Evolutionary conservation across 2,113 vertebrate species (phyloP).

Genomic region (Emydura subglobosa): DNA sequence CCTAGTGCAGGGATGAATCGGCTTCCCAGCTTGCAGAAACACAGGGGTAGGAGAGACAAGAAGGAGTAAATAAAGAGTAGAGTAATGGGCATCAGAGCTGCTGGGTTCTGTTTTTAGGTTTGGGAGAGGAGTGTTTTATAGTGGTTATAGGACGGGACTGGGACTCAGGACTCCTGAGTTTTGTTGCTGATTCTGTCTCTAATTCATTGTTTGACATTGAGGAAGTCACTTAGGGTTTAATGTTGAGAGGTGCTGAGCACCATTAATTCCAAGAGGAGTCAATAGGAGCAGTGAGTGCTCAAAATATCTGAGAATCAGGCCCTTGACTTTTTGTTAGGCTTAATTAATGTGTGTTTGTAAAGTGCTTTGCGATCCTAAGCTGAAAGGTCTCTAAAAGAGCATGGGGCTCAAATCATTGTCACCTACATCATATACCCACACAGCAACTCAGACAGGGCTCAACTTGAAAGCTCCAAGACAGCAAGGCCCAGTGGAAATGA

Average conservation of each 20-base stretch:
- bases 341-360: background rate
- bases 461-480: slow-evolving; percentile 69
- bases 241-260: slow-evolving; percentile 1
- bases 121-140: background rate
- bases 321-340: background rate
- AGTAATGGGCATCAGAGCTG: background rate
- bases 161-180: background rate
- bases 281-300: background rate
- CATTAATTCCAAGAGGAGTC: background rate
- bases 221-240: background rate
- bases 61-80: background rate
- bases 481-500: slow-evolving; percentile 59
- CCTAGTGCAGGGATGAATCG: background rate
- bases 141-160: background rate
- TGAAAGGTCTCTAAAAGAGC: slow-evolving; percentile 20
- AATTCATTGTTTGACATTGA: background rate
- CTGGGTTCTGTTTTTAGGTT: background rate
- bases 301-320: background rate
- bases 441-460: slow-evolving; percentile 72
- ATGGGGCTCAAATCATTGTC: slow-evolving; percentile 22
- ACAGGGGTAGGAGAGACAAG: background rate
- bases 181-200: background rate
- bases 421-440: background rate
- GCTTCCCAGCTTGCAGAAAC: background rate
- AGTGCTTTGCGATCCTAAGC: slow-evolving; percentile 20